Conservation (phyloP, 2,888 invertebrate species). For the Heliconius charithonia region DNA sequence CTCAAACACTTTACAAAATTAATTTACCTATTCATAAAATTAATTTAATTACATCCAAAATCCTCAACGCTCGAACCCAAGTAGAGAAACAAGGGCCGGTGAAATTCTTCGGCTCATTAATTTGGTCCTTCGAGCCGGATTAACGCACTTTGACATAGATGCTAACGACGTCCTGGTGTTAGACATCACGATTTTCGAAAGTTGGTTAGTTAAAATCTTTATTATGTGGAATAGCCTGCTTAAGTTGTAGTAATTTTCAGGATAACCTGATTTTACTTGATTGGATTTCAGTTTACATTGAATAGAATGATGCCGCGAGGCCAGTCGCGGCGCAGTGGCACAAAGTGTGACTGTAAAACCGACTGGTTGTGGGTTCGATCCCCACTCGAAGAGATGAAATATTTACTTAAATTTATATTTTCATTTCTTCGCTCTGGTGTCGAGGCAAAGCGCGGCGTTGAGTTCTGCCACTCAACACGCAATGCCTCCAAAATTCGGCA, state of each 20-base stretch:
- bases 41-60: constrained; percentile 24
- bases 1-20: neutral
- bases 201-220: constrained; percentile 1
- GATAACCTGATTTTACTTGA: neutral
- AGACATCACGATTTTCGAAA: constrained; percentile 14
- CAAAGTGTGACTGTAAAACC: too few relatives aligned
- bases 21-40: constrained; percentile 20
- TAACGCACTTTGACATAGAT: constrained; percentile 47
- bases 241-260: neutral
- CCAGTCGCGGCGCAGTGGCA: too few relatives aligned
- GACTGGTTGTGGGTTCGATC: too few relatives aligned
- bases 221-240: neutral
- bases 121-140: constrained; percentile 35
- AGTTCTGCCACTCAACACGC: too few relatives aligned
- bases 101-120: constrained; percentile 35
- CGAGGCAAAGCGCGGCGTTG: too few relatives aligned
- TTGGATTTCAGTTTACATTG: neutral
- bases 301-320: too few relatives aligned
- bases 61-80: constrained; percentile 10
- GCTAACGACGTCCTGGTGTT: constrained; percentile 41
- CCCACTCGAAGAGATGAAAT: too few relatives aligned
- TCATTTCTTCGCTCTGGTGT: too few relatives aligned
- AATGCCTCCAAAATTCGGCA: too few relatives aligned
- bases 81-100: constrained; percentile 21
- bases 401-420: too few relatives aligned